Conservation (phyloP, 2,113 vertebrate species). For the Gnathochromis pfefferi region DNA sequence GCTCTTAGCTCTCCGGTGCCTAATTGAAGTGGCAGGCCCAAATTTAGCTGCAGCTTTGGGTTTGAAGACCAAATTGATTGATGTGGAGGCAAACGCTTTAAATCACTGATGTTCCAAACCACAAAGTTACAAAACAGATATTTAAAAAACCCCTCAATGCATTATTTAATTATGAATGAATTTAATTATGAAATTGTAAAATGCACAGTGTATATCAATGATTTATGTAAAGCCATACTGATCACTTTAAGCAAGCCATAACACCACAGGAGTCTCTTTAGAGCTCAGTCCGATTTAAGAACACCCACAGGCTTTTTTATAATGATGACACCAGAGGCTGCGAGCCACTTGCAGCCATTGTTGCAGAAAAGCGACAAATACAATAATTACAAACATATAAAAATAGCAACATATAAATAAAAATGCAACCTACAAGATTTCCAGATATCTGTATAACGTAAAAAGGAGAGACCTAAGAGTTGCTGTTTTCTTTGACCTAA, state of each 20-base stretch:
- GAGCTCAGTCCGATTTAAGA: neutral
- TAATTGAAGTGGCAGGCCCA: constrained; percentile 28
- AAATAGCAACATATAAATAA: neutral
- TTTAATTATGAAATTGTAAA: neutral
- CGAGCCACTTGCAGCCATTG: neutral
- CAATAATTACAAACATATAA: neutral
- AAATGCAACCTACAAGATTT: neutral
- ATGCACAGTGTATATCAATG: neutral
- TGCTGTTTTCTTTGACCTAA: neutral
- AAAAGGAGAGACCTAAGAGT: neutral
- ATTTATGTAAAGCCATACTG: neutral
- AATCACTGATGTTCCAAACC: constrained; percentile 12
- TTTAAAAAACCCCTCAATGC: neutral
- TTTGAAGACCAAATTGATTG: constrained; percentile 21
- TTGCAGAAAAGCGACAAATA: neutral
- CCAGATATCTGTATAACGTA: neutral
- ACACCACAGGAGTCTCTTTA: neutral
- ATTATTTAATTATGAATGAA: neutral
- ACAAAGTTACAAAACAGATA: neutral
- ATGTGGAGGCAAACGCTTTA: constrained; percentile 1
- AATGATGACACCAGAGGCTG: neutral
- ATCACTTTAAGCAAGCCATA: neutral
- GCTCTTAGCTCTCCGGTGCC: neutral
- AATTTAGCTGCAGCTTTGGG: constrained; percentile 18
- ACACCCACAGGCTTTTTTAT: neutral